Conservation (phyloP, 2,797 vertebrate genomes). For the Morelia viridis region DNA sequence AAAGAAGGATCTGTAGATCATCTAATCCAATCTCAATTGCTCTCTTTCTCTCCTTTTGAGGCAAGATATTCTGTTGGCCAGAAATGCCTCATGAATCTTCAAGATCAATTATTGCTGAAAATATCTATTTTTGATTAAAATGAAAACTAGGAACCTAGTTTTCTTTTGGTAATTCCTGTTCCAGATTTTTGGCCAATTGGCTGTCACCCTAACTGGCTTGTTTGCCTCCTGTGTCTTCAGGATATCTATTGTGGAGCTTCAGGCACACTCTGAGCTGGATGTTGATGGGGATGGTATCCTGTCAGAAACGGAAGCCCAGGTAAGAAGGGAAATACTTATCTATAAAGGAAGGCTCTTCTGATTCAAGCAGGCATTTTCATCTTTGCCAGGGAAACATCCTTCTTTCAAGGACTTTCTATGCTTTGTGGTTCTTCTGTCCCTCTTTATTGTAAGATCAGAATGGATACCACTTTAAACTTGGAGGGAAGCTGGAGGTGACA, state of each 20-base stretch:
- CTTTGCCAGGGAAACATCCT: background rate
- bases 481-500: background rate
- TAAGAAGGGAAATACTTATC: slow-evolving; percentile 47
- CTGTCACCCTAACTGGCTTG: background rate
- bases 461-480: background rate
- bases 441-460: background rate
- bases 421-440: background rate
- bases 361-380: background rate
- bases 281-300: slow-evolving; percentile 79
- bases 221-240: slow-evolving; percentile 59
- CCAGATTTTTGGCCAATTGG: background rate
- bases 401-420: background rate
- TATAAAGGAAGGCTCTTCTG: background rate
- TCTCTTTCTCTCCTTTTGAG: background rate
- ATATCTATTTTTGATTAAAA: background rate
- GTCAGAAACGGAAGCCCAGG: slow-evolving; percentile 84
- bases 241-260: slow-evolving; percentile 80
- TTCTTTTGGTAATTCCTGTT: background rate
- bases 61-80: background rate
- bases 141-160: background rate
- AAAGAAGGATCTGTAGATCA: background rate
- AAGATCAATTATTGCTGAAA: background rate
- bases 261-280: slow-evolving; percentile 83
- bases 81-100: background rate
- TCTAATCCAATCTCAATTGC: background rate